A percentile compares a stretch with the other conserved stretches of the same genome.
Conservation (phyloP, 2,113 vertebrate genomes). For the Mastomys coucha region DNA sequence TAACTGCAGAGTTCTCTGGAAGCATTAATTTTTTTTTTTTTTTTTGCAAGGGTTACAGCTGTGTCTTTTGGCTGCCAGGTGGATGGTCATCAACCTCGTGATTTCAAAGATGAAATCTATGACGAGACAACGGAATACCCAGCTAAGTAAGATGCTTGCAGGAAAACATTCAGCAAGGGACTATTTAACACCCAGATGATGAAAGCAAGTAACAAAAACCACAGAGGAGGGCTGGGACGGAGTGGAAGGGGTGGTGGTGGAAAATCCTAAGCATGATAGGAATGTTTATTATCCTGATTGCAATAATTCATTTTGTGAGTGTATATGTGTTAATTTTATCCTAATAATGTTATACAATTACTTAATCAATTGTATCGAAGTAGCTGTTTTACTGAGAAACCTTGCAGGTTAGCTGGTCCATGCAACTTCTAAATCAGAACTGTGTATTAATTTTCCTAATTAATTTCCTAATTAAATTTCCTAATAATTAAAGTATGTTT, state of each 20-base stretch:
- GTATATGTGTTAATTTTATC: neutral
- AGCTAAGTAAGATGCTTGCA: constrained; percentile 70
- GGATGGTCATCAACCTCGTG: constrained; percentile 89
- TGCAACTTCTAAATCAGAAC: constrained; percentile 36
- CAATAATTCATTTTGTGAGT: neutral
- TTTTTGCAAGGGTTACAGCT: constrained; percentile 77
- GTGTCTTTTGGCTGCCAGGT: constrained; percentile 89
- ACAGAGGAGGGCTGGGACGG: neutral
- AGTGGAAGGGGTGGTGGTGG: neutral
- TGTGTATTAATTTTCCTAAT: constrained; percentile 27
- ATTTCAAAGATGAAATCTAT: constrained; percentile 91
- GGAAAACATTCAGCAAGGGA: neutral
- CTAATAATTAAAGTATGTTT: constrained; percentile 22
- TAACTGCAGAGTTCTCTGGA: constrained; percentile 86
- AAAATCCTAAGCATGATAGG: neutral
- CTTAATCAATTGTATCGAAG: constrained; percentile 16
- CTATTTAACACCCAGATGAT: neutral
- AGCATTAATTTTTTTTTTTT: constrained; percentile 83
- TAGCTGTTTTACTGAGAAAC: neutral
- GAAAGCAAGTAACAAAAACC: neutral
- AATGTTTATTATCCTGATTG: neutral
- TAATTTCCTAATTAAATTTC: too few species aligned
- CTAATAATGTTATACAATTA: constrained; percentile 1
- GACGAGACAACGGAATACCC: constrained; percentile 85
- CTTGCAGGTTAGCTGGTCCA: neutral